Conservation (phyloP, 2,888 invertebrate species). For the Rotaria magnacalcarata region DNA sequence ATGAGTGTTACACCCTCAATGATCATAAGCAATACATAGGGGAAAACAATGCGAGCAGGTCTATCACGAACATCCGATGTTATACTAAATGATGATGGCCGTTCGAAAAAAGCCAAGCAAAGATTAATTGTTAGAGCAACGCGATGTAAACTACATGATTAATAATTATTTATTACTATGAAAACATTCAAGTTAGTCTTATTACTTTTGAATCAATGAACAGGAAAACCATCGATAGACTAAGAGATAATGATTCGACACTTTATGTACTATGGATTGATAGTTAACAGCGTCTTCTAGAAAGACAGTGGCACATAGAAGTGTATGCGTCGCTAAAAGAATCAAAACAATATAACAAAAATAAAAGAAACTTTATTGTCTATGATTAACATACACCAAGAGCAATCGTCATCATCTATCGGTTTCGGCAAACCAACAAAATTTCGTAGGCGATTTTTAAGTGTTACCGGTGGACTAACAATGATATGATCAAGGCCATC, state of each 20-base stretch:
- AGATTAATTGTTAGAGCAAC: constrained; percentile 12
- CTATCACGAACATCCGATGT: not conserved
- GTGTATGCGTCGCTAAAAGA: not conserved
- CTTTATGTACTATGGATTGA: constrained; percentile 10
- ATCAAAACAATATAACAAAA: not conserved
- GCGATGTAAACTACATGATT: not conserved
- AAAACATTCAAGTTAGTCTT: not conserved
- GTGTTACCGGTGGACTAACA: not conserved
- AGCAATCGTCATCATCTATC: not conserved
- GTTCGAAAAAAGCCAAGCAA: not conserved
- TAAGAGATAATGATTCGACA: not conserved
- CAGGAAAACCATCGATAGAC: not conserved
- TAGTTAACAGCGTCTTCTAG: constrained; percentile 17
- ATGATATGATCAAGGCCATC: not conserved
- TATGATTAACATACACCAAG: not conserved
- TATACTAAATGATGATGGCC: not conserved
- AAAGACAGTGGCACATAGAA: not conserved
- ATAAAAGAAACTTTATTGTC: not conserved
- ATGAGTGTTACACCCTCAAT: constrained; percentile 1
- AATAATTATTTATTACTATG: not conserved
- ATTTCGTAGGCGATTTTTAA: not conserved
- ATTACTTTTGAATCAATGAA: not conserved
- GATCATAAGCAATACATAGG: not conserved
- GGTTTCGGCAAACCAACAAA: not conserved
- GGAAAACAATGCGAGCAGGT: not conserved